A percentile compares a stretch with the other conserved stretches of the same genome.
Evolutionary conservation across 2,797 vertebrate genomes (phyloP).

Genomic region (Muscicapa comitata): DNA sequence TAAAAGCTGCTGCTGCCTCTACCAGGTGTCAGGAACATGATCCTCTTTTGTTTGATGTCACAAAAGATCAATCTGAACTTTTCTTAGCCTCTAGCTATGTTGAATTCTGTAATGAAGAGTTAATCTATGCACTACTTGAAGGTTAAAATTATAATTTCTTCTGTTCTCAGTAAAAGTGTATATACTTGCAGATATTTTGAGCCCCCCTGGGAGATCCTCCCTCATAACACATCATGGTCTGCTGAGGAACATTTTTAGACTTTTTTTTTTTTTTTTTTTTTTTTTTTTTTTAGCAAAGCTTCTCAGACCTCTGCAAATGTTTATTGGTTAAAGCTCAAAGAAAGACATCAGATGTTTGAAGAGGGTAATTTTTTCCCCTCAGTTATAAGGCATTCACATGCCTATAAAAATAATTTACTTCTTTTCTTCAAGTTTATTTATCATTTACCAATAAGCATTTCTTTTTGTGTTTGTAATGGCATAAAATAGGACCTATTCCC

Average conservation of each 20-base stretch:
- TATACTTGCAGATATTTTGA: neutral
- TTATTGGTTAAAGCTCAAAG: neutral
- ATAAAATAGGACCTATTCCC: neutral
- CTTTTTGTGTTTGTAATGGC: neutral
- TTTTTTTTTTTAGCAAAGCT: neutral
- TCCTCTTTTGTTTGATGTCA: slow-evolving; percentile 32
- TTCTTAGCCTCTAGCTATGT: slow-evolving; percentile 5
- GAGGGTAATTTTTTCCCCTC: neutral
- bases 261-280: neutral
- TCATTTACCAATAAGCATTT: neutral
- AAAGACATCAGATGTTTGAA: neutral
- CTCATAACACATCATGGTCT: neutral
- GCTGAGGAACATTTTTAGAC: neutral
- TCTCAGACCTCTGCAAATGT: neutral
- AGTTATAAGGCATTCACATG: neutral
- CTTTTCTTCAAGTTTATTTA: slow-evolving; percentile 3
- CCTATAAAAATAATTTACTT: neutral
- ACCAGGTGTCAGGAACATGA: neutral
- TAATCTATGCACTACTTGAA: neutral
- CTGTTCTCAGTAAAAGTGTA: neutral
- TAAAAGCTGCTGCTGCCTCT: neutral
- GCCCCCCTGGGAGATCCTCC: neutral
- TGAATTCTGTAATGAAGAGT: slow-evolving; percentile 21
- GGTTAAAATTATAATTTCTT: slow-evolving; percentile 1
- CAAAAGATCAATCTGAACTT: slow-evolving; percentile 26